Evolutionary conservation across 2,113 vertebrate genomes (phyloP).

Genomic region (Mystacornis crossleyi): DNA sequence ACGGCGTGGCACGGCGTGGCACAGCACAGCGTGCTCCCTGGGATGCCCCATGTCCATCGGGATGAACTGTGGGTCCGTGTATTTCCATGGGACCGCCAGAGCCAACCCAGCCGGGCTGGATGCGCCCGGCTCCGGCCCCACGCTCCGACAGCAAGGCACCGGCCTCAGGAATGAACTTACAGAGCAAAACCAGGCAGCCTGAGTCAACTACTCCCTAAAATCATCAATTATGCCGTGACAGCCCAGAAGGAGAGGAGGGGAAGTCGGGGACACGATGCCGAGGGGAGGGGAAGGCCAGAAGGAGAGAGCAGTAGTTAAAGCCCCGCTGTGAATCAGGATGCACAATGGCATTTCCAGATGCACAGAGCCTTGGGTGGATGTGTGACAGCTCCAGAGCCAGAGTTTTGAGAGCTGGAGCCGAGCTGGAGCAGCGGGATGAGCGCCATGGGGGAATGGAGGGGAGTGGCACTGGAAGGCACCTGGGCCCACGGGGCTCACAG

Average conservation of each 20-base stretch:
- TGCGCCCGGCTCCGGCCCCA: neutral
- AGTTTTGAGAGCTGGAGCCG: accelerated
- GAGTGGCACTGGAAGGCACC: accelerated
- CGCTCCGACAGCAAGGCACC: neutral
- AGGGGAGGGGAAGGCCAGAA: slow-evolving; percentile 36
- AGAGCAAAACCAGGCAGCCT: slow-evolving; percentile 50
- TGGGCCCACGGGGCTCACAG: neutral
- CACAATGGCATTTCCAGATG: slow-evolving; percentile 17
- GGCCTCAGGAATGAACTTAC: slow-evolving; percentile 34
- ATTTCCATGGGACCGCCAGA: accelerated
- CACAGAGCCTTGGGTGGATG: neutral
- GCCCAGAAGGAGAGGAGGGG: slow-evolving; percentile 39
- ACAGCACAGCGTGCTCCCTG: accelerated
- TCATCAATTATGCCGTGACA: slow-evolving; percentile 41
- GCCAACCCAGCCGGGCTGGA: accelerated
- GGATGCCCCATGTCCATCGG: neutral
- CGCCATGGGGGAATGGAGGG: accelerated
- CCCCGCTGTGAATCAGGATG: neutral
- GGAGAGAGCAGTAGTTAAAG: neutral
- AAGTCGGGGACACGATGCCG: neutral
- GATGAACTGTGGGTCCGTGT: accelerated
- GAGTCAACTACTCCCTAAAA: slow-evolving; percentile 57
- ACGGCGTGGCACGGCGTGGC: neutral
- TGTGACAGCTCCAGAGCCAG: neutral
- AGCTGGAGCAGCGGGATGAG: accelerated